Conservation (phyloP, 2,113 vertebrate species). For the Myotis yumanensis region DNA sequence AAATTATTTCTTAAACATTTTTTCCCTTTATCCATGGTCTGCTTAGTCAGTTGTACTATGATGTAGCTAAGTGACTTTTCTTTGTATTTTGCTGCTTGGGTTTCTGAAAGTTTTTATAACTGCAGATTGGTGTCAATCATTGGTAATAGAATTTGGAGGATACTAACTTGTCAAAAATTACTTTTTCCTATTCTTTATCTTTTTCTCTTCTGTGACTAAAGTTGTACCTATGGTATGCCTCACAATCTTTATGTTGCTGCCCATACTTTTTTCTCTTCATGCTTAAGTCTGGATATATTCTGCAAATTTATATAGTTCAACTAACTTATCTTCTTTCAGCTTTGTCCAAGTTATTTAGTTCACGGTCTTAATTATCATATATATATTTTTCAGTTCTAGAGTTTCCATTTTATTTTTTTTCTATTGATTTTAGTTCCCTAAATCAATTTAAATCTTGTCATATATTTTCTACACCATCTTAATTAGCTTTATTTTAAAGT, state of each 20-base stretch:
- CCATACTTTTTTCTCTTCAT: background rate
- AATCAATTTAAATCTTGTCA: background rate
- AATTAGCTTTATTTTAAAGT: background rate
- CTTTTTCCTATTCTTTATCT: background rate
- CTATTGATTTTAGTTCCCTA: background rate
- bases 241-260: background rate
- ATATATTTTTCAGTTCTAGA: background rate
- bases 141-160: background rate
- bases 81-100: background rate
- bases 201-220: background rate
- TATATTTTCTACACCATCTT: background rate
- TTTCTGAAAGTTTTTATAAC: background rate
- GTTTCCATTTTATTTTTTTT: constrained; percentile 6
- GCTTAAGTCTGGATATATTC: background rate
- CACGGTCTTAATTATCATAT: background rate
- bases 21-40: background rate
- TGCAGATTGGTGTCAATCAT: background rate
- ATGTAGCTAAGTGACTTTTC: background rate
- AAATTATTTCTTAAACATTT: background rate
- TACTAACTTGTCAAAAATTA: background rate
- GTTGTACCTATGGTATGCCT: background rate
- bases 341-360: background rate
- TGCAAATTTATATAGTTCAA: background rate
- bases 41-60: background rate
- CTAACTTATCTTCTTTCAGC: background rate